Evolutionary conservation across 2,888 invertebrate species (phyloP), one percentile per base, ranked within the genome.

Genomic region (Helleia helle): DNA sequence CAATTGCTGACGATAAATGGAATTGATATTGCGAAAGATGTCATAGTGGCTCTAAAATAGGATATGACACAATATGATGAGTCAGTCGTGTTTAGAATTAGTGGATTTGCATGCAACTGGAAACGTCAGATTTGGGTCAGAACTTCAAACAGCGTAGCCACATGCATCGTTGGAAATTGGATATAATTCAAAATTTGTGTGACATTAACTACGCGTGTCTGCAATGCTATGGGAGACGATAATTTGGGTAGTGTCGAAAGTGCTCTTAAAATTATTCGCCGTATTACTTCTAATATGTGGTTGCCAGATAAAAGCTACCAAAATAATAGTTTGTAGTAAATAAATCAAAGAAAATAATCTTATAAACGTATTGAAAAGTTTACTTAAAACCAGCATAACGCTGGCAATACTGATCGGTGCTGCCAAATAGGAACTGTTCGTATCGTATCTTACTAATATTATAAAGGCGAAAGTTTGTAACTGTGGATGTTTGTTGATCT

Each of bases 1-100:
- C 67, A 77, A 80, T 77, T 80, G 68, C 51, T 43, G 50, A 56
- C 57, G 59, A 62, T 59, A 59, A 53, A 56, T 52, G 51, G 55
- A 47, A 59, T 50, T 55, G 58, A 55, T 62, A 59, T 77, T 77
- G 71, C 75, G 71, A 74, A 80, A 79, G 69, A 65, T 59, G 58
- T 62, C 57, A 60, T 51, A 56, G 54, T 56, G 56, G 53, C 55
- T 57, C 66, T 72, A 70, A 80, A 79, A 72, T 76, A 75, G 79
- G 79, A 80, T 73, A 74, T 80, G 77, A 77, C 77, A 75, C 61
- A 74, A 64, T 67, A 65, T 56, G 56, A 53, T 52, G 47, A 45
- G 48, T 44, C 36, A 67, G 62, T 63, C 44, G 43, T 41, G 44
- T 51, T 51, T 46, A 44, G 50, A 47, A 54, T 47, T 54, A 47